Conservation (phyloP, 2,113 vertebrate genomes). For the Silurus meridionalis region DNA sequence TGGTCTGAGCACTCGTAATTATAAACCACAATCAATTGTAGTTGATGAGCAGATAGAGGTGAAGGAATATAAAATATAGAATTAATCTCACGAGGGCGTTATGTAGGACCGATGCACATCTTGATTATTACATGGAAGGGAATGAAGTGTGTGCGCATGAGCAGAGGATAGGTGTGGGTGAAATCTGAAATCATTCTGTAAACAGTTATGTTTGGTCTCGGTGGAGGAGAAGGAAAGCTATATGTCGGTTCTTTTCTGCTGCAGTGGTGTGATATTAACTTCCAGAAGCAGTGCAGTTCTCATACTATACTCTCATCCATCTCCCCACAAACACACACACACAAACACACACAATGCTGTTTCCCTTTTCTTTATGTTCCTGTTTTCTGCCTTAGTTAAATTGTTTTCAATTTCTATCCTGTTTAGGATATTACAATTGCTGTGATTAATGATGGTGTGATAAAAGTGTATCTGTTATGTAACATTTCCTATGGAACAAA, state of each 20-base stretch:
- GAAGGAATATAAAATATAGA: background rate
- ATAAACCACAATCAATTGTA: background rate
- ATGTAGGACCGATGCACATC: background rate
- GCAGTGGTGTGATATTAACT: slow-evolving; percentile 43
- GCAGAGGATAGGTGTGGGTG: background rate
- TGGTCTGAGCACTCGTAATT: background rate
- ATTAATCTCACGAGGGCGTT: background rate
- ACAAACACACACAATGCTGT: background rate
- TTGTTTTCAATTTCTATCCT: background rate
- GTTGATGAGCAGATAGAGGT: background rate
- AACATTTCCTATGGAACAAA: background rate
- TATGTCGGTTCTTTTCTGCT: background rate
- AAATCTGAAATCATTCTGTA: slow-evolving; percentile 4
- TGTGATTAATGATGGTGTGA: background rate
- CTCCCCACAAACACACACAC: background rate
- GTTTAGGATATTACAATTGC: background rate
- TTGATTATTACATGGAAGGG: background rate
- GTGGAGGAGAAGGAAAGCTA: slow-evolving; percentile 32
- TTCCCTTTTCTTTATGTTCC: background rate
- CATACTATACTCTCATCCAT: background rate
- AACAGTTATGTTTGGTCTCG: slow-evolving; percentile 11
- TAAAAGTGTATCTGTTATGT: background rate
- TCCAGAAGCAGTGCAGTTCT: slow-evolving; percentile 32
- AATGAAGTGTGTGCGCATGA: background rate
- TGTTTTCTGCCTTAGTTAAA: background rate